Percentiles rank a stretch among this genome's conserved stretches.
Evolutionary conservation across 2,888 invertebrate genomes (phyloP).

Genomic region (Agapetus fuscipes): DNA sequence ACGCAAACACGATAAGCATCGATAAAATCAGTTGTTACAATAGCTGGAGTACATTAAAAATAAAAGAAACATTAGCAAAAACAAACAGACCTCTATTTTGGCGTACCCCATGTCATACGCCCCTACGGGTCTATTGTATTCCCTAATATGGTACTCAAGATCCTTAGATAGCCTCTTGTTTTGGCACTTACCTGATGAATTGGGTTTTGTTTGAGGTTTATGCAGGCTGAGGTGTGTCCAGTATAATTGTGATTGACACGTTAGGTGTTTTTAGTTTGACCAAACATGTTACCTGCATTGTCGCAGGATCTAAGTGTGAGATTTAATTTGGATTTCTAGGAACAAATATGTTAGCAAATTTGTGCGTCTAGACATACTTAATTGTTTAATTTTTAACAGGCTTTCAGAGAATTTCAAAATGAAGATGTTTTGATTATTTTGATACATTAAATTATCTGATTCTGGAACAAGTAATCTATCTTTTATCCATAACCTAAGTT

Average conservation of each 20-base stretch:
- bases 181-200: constrained; percentile 19
- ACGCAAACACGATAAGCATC: no score
- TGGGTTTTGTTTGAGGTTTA: constrained; percentile 8
- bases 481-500: no score
- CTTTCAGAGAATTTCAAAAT: no score
- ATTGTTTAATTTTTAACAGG: no score
- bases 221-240: constrained; percentile 1
- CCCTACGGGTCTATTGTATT: constrained; percentile 3
- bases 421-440: no score
- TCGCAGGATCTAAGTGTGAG: constrained; percentile 5
- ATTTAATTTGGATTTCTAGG: constrained; percentile 14
- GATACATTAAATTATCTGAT: no score
- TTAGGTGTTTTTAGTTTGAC: background rate
- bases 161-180: constrained; percentile 10
- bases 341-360: no score
- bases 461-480: no score
- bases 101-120: background rate
- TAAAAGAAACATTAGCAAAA: constrained; percentile 7
- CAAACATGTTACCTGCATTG: constrained; percentile 1
- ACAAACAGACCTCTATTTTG: constrained; percentile 8
- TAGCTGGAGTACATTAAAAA: no score
- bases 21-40: no score
- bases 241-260: background rate
- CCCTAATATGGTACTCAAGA: constrained; percentile 17
- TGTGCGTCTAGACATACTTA: no score